A percentile compares a stretch with the other conserved stretches of the same genome.
These are phyloP conservation scores for Podilymbus podiceps DNA, from an alignment of 2,113 vertebrate species.

Conservation along the genomic window DNA sequence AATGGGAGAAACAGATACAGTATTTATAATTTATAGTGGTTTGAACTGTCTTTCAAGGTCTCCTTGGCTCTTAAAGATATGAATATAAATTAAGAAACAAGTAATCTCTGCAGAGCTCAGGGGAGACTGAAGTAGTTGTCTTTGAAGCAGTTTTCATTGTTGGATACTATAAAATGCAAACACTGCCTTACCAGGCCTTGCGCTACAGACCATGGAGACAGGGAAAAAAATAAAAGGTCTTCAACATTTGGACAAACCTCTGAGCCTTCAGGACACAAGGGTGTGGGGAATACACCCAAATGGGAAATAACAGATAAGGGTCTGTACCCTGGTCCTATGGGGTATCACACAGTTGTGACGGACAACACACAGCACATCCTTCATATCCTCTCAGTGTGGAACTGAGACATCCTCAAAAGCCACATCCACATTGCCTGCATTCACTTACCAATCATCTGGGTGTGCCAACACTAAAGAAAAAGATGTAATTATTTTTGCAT, in stretches of 20 bases:
- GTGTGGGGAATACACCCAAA: neutral
- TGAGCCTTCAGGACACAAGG: neutral
- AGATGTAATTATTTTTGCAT: neutral
- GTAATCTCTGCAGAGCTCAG: constrained; percentile 54
- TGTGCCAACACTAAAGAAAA: neutral
- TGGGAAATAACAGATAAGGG: neutral
- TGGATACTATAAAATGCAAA: constrained; percentile 59
- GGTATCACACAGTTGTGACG: neutral
- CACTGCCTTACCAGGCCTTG: neutral
- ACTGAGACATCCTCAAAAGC: neutral
- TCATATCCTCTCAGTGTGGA: neutral
- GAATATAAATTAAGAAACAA: constrained; percentile 78
- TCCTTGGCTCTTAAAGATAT: constrained; percentile 73
- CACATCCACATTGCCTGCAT: neutral
- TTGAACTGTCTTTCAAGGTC: constrained; percentile 75
- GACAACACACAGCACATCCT: neutral
- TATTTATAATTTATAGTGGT: constrained; percentile 76
- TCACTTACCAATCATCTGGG: neutral
- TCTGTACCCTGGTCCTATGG: neutral
- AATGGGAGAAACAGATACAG: constrained; percentile 70
- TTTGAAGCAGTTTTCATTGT: constrained; percentile 51
- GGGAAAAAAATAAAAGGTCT: neutral
- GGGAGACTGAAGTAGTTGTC: constrained; percentile 18
- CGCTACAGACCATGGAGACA: neutral
- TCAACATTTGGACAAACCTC: constrained; percentile 36